Evolutionary conservation across 2,797 vertebrate species (phyloP).

Genomic region (Tokudaia tokunoshimensis): DNA sequence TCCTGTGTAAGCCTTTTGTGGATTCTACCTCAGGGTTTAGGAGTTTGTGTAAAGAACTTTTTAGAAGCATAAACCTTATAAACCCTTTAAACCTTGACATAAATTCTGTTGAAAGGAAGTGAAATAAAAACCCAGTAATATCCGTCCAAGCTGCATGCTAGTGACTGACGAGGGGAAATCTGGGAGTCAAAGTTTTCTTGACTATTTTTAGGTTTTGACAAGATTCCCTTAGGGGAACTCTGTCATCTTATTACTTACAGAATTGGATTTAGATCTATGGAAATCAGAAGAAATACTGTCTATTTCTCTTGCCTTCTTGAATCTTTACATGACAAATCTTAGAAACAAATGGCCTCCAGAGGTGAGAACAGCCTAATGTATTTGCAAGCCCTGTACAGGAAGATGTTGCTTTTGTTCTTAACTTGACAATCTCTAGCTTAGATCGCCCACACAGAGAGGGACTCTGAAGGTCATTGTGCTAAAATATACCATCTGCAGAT

Average conservation of each 20-base stretch:
- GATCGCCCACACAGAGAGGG: background rate
- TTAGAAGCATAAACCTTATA: conserved; percentile 87
- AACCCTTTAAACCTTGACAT: conserved; percentile 91
- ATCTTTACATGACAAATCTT: background rate
- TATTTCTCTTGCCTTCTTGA: conserved; percentile 42
- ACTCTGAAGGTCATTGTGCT: conserved; percentile 18
- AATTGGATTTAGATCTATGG: conserved; percentile 68
- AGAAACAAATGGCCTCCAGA: background rate
- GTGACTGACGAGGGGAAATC: conserved; percentile 82
- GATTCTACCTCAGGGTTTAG: conserved; percentile 84
- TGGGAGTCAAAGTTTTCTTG: conserved; percentile 83
- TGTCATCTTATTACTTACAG: conserved; percentile 80
- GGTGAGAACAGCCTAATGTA: background rate
- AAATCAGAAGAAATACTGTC: conserved; percentile 14
- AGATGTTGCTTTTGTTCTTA: background rate
- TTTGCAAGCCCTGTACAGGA: background rate
- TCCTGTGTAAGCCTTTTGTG: conserved; percentile 22
- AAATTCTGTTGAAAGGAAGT: conserved; percentile 91
- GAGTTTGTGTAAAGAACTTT: conserved; percentile 76
- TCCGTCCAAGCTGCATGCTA: conserved; percentile 89
- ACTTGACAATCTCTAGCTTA: background rate
- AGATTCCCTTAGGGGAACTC: conserved; percentile 81
- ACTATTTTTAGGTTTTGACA: conserved; percentile 81
- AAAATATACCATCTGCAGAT: background rate
- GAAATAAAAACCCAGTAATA: conserved; percentile 89